Evolutionary conservation across 2,888 invertebrate genomes (phyloP).

Genomic region (Diadromus collaris): DNA sequence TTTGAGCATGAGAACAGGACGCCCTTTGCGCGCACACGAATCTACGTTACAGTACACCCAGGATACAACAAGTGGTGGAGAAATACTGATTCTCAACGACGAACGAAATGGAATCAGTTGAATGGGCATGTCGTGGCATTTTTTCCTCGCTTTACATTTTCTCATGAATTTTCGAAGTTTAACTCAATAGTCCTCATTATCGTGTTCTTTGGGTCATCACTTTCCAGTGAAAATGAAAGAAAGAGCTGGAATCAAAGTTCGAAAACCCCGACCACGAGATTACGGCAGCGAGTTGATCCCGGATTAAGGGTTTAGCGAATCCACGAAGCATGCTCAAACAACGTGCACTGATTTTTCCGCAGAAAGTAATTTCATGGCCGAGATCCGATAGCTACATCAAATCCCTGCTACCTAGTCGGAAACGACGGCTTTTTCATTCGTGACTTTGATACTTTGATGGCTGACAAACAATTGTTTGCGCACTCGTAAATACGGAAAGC

Average conservation of each 20-base stretch:
- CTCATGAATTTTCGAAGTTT: neutral
- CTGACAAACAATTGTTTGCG: neutral
- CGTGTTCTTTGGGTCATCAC: neutral
- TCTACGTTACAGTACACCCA: conserved; percentile 27
- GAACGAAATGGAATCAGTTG: neutral
- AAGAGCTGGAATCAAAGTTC: conserved; percentile 65
- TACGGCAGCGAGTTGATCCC: conserved; percentile 66
- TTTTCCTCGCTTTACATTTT: neutral
- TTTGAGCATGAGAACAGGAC: conserved; percentile 51
- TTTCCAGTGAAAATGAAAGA: neutral
- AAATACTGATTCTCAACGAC: conserved; percentile 25
- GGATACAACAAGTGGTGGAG: conserved; percentile 14
- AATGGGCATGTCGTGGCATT: conserved; percentile 21
- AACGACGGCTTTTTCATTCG: no score
- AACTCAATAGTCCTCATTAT: no score
- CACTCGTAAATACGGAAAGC: neutral
- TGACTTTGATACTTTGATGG: conserved; percentile 3
- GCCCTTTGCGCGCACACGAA: conserved; percentile 53
- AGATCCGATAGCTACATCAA: neutral
- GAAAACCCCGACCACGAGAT: conserved; percentile 66
- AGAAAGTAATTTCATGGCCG: neutral
- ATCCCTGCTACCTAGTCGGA: neutral
- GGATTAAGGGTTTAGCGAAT: conserved; percentile 70
- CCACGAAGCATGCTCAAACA: conserved; percentile 32
- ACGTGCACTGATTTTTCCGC: neutral